Evolutionary conservation across 2,797 vertebrate genomes (phyloP).

Genomic region (Mormyrops boulengeri): DNA sequence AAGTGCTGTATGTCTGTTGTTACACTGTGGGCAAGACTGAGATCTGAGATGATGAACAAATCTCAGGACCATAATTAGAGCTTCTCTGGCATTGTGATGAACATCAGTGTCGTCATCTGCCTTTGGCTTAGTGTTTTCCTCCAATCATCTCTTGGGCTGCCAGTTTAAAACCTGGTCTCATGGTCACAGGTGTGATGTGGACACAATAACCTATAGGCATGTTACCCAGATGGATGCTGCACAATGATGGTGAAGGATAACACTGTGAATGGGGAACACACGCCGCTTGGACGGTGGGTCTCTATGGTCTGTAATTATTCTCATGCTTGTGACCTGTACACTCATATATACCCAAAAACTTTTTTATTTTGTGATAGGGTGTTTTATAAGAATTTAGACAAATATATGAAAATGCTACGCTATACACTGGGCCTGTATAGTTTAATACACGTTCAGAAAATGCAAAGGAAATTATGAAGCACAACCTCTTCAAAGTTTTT

Average conservation of each 20-base stretch:
- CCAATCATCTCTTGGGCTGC: background rate
- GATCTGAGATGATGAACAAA: background rate
- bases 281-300: background rate
- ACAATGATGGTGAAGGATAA: background rate
- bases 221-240: conserved; percentile 2
- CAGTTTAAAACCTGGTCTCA: background rate
- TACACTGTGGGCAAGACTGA: background rate
- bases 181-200: background rate
- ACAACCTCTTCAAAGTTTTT: background rate
- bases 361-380: background rate
- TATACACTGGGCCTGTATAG: background rate
- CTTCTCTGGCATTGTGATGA: background rate
- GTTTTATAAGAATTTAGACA: background rate
- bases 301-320: background rate
- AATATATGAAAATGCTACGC: background rate
- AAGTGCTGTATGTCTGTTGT: background rate
- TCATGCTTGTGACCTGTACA: background rate
- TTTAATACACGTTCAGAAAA: background rate
- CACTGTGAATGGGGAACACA: background rate
- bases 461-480: background rate
- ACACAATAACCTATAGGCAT: background rate
- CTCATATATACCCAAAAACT: background rate
- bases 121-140: background rate
- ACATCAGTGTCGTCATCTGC: background rate
- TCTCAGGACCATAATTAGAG: background rate